Conservation (phyloP, 1,140 invertebrate species). For the Chymomyza costata region DNA sequence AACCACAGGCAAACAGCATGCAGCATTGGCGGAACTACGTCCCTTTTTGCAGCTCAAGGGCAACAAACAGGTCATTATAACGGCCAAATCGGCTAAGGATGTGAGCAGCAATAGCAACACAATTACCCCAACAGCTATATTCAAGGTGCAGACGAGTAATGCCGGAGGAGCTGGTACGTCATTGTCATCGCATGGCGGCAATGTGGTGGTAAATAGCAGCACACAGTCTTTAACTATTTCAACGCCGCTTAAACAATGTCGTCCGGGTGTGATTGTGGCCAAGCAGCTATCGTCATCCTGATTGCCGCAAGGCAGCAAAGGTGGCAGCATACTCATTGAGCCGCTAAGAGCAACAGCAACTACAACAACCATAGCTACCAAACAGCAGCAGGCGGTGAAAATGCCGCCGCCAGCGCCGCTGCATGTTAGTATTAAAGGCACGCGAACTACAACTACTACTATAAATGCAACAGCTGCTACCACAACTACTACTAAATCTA, state of each 20-base stretch:
- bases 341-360: no score
- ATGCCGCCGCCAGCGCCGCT: slow-evolving; percentile 19
- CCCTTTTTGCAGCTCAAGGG: slow-evolving; percentile 80
- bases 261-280: slow-evolving; percentile 90
- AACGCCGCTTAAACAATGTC: slow-evolving; percentile 80
- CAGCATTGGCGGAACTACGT: slow-evolving; percentile 80
- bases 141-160: slow-evolving; percentile 58
- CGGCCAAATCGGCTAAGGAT: slow-evolving; percentile 50
- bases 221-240: slow-evolving; percentile 65
- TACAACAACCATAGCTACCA: slow-evolving; percentile 2
- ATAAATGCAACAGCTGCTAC: slow-evolving; percentile 24
- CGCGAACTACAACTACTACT: slow-evolving; percentile 19
- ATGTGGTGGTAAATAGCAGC: slow-evolving; percentile 31
- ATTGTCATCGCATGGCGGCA: slow-evolving; percentile 38
- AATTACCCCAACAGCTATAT: slow-evolving; percentile 65
- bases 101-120: slow-evolving; percentile 25
- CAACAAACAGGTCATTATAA: slow-evolving; percentile 64
- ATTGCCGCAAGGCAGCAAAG: slow-evolving; percentile 51
- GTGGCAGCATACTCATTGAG: background rate
- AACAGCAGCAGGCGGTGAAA: slow-evolving; percentile 7
- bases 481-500: slow-evolving; percentile 38
- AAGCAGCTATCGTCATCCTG: slow-evolving; percentile 79
- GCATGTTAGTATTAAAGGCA: slow-evolving; percentile 54
- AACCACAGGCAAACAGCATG: slow-evolving; percentile 78
- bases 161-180: slow-evolving; percentile 13